phyloP scores from a whole-genome alignment of 2,888 invertebrate genomes.

The Apantesis nais region DNA sequence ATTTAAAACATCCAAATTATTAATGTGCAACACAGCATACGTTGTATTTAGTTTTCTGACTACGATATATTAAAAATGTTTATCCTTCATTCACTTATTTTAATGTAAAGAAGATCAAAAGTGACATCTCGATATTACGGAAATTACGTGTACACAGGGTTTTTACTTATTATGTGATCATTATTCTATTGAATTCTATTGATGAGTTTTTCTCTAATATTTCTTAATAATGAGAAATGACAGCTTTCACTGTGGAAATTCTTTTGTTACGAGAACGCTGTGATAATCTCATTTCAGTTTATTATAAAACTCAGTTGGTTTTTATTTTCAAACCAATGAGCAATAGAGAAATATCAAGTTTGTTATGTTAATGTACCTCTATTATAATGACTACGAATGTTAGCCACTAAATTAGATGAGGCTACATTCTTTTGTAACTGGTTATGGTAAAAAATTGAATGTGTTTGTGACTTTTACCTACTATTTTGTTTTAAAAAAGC shows the following conservation, averaged over 20 bases:
- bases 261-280: conserved; percentile 49
- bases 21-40: background rate
- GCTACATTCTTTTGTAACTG: conserved; percentile 17
- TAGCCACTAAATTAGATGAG: background rate
- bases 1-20: background rate
- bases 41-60: background rate
- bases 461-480: background rate
- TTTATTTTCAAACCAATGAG: conserved; percentile 7
- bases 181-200: conserved; percentile 52
- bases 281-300: conserved; percentile 47
- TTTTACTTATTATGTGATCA: conserved; percentile 56
- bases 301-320: conserved; percentile 30
- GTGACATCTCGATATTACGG: conserved; percentile 40
- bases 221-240: conserved; percentile 48
- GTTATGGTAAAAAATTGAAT: conserved; percentile 19
- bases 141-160: conserved; percentile 46
- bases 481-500: background rate
- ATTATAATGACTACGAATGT: background rate
- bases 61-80: background rate
- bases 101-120: conserved; percentile 37
- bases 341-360: conserved; percentile 20
- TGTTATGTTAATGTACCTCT: conserved; percentile 8
- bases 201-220: conserved; percentile 56
- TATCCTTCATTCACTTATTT: background rate
- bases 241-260: conserved; percentile 58